Conservation (phyloP, 2,888 invertebrate species). For the Frankliniella fusca region DNA sequence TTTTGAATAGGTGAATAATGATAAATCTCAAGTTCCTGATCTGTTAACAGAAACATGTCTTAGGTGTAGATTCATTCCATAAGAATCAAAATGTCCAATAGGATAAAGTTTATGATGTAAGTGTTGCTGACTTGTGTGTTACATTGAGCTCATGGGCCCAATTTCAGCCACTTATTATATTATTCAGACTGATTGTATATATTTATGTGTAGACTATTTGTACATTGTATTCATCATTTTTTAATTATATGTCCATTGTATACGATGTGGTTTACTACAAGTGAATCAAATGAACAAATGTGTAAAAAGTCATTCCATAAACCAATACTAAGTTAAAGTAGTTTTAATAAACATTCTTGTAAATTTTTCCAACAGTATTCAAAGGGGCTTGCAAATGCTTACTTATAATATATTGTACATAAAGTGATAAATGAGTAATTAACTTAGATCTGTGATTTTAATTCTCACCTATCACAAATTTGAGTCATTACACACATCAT, state of each 20-base stretch:
- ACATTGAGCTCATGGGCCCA: not conserved
- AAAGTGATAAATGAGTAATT: conserved; percentile 3
- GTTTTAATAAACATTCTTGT: not conserved
- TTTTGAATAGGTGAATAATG: conserved; percentile 1
- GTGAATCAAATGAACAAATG: conserved; percentile 20
- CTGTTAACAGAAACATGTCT: conserved; percentile 14
- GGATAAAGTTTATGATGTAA: not conserved
- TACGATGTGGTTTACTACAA: not conserved
- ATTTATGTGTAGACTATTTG: conserved; percentile 22
- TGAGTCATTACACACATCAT: too few species aligned
- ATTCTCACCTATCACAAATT: too few species aligned
- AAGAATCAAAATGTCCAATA: conserved; percentile 23
- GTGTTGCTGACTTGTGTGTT: not conserved
- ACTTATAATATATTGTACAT: conserved; percentile 22
- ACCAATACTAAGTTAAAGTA: conserved; percentile 21
- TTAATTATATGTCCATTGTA: conserved; percentile 18
- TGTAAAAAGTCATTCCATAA: conserved; percentile 26
- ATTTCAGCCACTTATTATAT: conserved; percentile 2
- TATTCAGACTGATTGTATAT: conserved; percentile 25
- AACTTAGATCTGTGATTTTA: not conserved
- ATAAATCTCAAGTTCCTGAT: conserved; percentile 22
- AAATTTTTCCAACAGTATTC: conserved; percentile 23
- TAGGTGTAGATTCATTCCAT: conserved; percentile 23
- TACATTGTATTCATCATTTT: conserved; percentile 20
- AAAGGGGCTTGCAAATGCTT: conserved; percentile 17